Conservation (phyloP, 2,888 invertebrate genomes). For the Parnassius mnemosyne region DNA sequence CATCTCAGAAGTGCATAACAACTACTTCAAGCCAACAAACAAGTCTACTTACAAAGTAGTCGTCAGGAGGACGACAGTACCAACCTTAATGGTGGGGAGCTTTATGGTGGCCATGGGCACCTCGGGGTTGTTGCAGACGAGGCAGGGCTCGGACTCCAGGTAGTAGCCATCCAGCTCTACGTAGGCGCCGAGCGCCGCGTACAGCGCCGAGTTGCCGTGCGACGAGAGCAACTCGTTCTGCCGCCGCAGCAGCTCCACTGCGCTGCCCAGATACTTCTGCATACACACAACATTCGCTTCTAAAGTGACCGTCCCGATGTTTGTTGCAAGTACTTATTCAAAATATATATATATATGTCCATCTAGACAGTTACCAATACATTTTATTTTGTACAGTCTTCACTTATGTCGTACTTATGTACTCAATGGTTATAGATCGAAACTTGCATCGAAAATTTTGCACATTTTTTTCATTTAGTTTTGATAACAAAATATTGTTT, state of each 20-base stretch:
- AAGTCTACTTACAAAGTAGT: background rate
- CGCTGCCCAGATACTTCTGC: constrained; percentile 91
- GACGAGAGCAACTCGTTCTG: constrained; percentile 93
- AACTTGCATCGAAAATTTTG: too few relatives aligned
- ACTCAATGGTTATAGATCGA: too few relatives aligned
- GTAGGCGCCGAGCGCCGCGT: constrained; percentile 94
- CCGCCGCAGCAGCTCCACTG: constrained; percentile 90
- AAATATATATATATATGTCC: too few relatives aligned
- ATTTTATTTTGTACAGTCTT: too few relatives aligned
- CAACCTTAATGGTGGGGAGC: constrained; percentile 93
- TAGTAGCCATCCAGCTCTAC: constrained; percentile 98
- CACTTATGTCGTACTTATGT: too few relatives aligned
- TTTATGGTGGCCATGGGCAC: constrained; percentile 95
- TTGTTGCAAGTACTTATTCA: too few relatives aligned
- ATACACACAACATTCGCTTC: constrained; percentile 27
- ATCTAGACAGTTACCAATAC: too few relatives aligned
- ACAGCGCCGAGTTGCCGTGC: constrained; percentile 96
- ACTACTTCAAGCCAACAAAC: too few relatives aligned
- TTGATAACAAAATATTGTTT: too few relatives aligned
- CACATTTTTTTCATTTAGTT: too few relatives aligned
- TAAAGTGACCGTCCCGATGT: background rate
- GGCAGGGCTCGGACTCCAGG: constrained; percentile 97
- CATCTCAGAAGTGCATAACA: too few relatives aligned
- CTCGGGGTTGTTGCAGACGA: constrained; percentile 99
- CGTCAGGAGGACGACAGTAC: constrained; percentile 21